These are phyloP conservation scores for Caenorhabditis parvicauda DNA, from an alignment of 2,888 invertebrate species.

Conservation along the genomic window DNA sequence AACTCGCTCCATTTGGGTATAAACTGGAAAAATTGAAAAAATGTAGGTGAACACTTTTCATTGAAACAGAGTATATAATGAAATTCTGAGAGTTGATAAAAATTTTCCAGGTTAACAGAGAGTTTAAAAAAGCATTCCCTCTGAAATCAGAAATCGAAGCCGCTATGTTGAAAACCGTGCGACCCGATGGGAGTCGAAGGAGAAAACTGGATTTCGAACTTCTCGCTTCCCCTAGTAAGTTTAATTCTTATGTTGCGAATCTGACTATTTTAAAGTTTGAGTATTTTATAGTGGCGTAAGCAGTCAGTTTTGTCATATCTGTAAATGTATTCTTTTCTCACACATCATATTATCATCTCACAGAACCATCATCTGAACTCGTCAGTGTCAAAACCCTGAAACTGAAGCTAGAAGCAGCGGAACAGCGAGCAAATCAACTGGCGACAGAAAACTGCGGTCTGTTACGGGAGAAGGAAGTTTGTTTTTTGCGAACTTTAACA, in stretches of 20 bases:
- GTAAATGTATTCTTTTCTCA: background rate
- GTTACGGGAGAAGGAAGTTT: too few species aligned
- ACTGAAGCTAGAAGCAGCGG: background rate
- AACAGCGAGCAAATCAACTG: too few species aligned
- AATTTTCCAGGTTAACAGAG: constrained; percentile 1
- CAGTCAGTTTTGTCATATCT: background rate
- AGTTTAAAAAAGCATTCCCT: constrained; percentile 25
- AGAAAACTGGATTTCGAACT: constrained; percentile 20
- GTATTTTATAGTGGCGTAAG: background rate
- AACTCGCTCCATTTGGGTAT: too few species aligned
- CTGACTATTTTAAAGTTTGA: background rate
- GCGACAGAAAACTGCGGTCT: too few species aligned
- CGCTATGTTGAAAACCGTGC: too few species aligned
- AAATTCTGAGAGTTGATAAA: background rate
- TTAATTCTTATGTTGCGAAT: background rate
- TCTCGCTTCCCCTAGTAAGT: constrained; percentile 13
- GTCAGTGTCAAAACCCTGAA: constrained; percentile 1
- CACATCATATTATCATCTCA: background rate
- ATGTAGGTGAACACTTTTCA: too few species aligned
- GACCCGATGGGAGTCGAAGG: background rate
- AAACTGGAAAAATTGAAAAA: too few species aligned
- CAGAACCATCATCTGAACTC: constrained; percentile 4
- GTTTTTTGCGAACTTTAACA: too few species aligned
- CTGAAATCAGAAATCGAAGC: constrained; percentile 21
- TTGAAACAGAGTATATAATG: too few species aligned